Evolutionary conservation across 2,888 invertebrate genomes (phyloP).

Genomic region (Hedya salicella): DNA sequence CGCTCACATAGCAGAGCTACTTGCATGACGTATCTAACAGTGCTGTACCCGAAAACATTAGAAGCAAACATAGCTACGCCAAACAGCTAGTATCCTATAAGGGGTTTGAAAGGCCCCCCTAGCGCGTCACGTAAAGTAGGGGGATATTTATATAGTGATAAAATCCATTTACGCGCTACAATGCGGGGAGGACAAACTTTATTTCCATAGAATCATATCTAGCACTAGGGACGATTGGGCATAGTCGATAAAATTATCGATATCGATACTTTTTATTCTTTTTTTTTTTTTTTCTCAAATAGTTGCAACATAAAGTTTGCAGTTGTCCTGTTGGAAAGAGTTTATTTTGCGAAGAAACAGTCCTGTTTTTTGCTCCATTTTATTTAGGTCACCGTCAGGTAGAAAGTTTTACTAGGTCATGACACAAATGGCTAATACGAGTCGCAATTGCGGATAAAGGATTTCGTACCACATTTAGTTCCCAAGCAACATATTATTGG

Average conservation of each 20-base stretch:
- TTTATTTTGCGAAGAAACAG: too few species aligned
- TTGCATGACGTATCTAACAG: background rate
- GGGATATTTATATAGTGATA: conserved; percentile 74
- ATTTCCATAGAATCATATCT: conserved; percentile 83
- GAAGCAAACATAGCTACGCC: conserved; percentile 15
- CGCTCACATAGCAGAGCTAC: too few species aligned
- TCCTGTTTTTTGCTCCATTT: too few species aligned
- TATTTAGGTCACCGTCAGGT: too few species aligned
- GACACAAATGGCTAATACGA: too few species aligned
- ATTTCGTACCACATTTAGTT: too few species aligned
- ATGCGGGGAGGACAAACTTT: conserved; percentile 80
- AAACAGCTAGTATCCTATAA: conserved; percentile 20
- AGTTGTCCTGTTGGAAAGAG: too few species aligned
- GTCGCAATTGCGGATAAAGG: too few species aligned
- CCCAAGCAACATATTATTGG: too few species aligned
- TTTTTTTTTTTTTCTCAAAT: background rate
- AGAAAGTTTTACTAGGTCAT: too few species aligned
- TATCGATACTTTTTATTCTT: background rate
- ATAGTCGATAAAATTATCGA: background rate
- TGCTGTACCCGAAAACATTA: conserved; percentile 1
- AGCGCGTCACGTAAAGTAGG: conserved; percentile 42
- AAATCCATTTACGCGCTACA: conserved; percentile 81
- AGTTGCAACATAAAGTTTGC: too few species aligned
- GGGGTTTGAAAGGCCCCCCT: conserved; percentile 23
- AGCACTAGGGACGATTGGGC: conserved; percentile 53